These are phyloP conservation scores for Himalopsyche tibetana DNA, from an alignment of 2,888 invertebrate genomes.

Conservation along the genomic window DNA sequence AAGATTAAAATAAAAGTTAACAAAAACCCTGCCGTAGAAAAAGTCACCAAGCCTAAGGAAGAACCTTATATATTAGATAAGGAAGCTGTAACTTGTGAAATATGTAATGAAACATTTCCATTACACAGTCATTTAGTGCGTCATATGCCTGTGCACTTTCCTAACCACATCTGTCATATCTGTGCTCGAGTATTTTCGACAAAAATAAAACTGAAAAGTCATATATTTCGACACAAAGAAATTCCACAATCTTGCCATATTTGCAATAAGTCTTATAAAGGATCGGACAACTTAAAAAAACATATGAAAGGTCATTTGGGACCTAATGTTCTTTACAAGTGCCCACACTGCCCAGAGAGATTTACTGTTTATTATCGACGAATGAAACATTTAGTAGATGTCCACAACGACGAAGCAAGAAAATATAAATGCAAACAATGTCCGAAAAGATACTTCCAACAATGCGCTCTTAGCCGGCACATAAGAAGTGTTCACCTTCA, in stretches of 20 bases:
- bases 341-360: slow-evolving; percentile 70
- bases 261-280: slow-evolving; percentile 60
- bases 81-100: slow-evolving; percentile 59
- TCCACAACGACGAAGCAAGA: slow-evolving; percentile 67
- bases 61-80: slow-evolving; percentile 58
- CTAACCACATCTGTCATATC: slow-evolving; percentile 62
- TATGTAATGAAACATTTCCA: slow-evolving; percentile 63
- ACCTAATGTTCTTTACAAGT: slow-evolving; percentile 70
- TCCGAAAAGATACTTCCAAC: slow-evolving; percentile 57
- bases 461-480: slow-evolving; percentile 52
- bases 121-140: slow-evolving; percentile 48
- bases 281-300: slow-evolving; percentile 54
- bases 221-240: slow-evolving; percentile 51
- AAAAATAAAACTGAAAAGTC: slow-evolving; percentile 52
- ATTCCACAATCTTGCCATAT: slow-evolving; percentile 55
- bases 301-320: slow-evolving; percentile 64
- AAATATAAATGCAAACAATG: slow-evolving; percentile 64
- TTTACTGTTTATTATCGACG: slow-evolving; percentile 73
- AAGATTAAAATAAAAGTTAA: slow-evolving; percentile 19
- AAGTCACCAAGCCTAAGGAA: slow-evolving; percentile 50
- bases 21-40: slow-evolving; percentile 1
- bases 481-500: slow-evolving; percentile 57
- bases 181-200: slow-evolving; percentile 56
- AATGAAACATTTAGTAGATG: slow-evolving; percentile 70
- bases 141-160: slow-evolving; percentile 63